Evolutionary conservation across 1,140 invertebrate genomes (phyloP).

Genomic region (Lepeophtheirus salmonis): DNA sequence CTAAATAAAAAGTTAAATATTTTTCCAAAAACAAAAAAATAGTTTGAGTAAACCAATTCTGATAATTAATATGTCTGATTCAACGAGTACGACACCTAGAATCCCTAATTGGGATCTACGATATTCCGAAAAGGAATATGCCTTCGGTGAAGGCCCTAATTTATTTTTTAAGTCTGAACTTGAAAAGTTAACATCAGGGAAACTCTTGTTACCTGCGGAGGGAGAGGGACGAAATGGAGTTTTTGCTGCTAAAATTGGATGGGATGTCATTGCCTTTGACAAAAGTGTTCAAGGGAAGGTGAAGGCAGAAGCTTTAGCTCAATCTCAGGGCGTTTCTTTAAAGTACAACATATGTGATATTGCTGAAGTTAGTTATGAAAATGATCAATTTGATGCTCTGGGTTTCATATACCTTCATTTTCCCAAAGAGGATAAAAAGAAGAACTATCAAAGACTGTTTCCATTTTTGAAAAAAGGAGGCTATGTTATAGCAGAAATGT

Average conservation of each 20-base stretch:
- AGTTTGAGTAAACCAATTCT: no score
- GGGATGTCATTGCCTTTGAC: background rate
- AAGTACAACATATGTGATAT: background rate
- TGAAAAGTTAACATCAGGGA: background rate
- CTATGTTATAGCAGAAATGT: background rate
- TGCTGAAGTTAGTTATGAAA: background rate
- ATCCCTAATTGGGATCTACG: background rate
- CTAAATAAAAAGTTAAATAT: no score
- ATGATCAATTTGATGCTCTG: background rate
- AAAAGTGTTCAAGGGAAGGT: background rate
- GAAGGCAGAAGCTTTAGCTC: background rate
- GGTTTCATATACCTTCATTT: background rate
- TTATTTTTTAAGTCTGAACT: background rate
- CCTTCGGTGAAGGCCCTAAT: background rate
- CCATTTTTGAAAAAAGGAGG: background rate
- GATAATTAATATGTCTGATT: no score
- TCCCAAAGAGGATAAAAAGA: background rate
- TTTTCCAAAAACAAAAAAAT: no score
- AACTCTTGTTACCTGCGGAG: background rate
- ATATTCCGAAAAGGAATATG: background rate
- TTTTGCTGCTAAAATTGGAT: background rate
- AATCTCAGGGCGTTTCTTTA: background rate
- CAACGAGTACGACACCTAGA: no score
- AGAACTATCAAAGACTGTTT: background rate
- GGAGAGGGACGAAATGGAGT: background rate